Evolutionary conservation across 2,797 vertebrate species (phyloP), one percentile per base, ranked within the genome.

Genomic region (Morus bassanus): DNA sequence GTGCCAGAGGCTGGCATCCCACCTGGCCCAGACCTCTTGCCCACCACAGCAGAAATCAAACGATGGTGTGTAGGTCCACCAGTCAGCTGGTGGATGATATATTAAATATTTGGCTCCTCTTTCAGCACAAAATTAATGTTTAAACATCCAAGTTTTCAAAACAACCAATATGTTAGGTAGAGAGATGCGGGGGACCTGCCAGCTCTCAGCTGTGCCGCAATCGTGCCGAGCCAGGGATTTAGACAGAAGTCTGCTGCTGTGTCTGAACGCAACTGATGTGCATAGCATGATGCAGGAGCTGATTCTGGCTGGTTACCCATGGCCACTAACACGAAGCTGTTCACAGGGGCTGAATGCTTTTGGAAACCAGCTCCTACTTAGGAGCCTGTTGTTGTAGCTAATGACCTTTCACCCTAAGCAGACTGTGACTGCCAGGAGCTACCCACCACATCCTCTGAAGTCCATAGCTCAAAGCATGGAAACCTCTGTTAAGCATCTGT

Each of bases 161-260:
- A 57, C 0, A 4, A 27, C 59, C 19, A 39, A 69, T 50, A 35
- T 39, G 12, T 59, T 33, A 13, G 35, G 21, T 23, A 43, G 37
- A 22, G 25, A 77, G 82, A 19, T 6, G 4, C 0, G 0, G n/a
- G 30, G n/a, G 22, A 37, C 51, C 31, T 61, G 53, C 41, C 53
- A 39, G n/a, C 56, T 67, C 9, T 80, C 35, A 67, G 39, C 45
- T 80, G 31, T 72, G 60, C 53, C 0, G 0, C 53, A n/a, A 0
- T 43, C 7, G 0, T 4, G 3, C 39, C 0, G 0, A 77, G n/a
- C 45, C 60, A 33, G 50, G 41, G 45, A 13, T 72, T 85, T 63
- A 46, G 67, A 37, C 45, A 54, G 50, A 56, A 91, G 5, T 35
- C 41, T 69, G 59, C 41, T 65, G 46, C 64, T 50, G 37, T 75